A percentile compares a stretch with the other conserved stretches of the same genome.
These are phyloP conservation scores for Sorex maritimensis DNA, from an alignment of 2,797 vertebrate genomes.

Conservation along the genomic window DNA sequence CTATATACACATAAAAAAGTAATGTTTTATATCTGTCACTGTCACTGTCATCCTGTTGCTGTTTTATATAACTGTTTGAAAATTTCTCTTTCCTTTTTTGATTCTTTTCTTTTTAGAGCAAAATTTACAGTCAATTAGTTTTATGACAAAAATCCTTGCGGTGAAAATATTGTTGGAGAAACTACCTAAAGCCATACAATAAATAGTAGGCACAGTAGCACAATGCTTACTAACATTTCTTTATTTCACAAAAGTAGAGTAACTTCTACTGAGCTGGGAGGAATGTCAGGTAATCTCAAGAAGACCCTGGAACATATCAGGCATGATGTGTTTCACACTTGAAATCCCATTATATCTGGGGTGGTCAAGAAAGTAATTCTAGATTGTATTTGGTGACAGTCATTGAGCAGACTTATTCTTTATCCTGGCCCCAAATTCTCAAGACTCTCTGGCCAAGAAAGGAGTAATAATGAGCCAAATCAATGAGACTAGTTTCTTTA, in stretches of 20 bases:
- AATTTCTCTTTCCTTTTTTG: neutral
- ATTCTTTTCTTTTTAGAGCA: neutral
- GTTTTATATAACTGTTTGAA: neutral
- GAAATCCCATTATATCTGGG: neutral
- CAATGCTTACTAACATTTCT: neutral
- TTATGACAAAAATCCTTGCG: neutral
- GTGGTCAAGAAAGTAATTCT: neutral
- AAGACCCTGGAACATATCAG: neutral
- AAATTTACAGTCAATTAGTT: neutral
- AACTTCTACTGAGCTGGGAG: neutral
- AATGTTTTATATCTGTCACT: neutral
- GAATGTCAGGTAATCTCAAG: neutral
- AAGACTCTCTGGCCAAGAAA: neutral
- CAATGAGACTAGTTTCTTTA: conserved; percentile 31
- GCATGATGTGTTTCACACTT: neutral
- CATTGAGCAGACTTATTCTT: neutral
- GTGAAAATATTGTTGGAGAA: neutral
- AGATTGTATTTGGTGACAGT: neutral
- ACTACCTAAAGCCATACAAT: neutral
- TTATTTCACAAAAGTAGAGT: neutral
- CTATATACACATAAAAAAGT: neutral
- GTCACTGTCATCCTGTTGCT: too few species aligned
- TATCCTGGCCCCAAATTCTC: neutral
- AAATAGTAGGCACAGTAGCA: neutral
- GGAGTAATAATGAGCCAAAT: conserved; percentile 27